These are phyloP conservation scores for Eucera pruinosa DNA, from an alignment of 2,888 invertebrate species.

Conservation along the genomic window DNA sequence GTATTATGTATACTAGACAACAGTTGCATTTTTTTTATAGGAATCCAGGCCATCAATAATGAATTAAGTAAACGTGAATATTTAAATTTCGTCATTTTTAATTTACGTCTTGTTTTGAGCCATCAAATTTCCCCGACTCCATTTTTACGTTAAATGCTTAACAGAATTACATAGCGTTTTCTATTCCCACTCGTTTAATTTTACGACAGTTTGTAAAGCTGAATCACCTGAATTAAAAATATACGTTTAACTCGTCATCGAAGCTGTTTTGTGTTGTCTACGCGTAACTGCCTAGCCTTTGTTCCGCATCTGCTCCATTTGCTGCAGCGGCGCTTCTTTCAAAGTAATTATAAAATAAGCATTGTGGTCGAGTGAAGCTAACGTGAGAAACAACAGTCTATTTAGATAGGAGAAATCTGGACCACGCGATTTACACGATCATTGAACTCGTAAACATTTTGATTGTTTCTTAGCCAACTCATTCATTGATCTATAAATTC, in stretches of 20 bases:
- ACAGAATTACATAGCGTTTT: too few relatives aligned
- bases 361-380: not conserved
- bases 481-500: not conserved
- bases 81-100: too few relatives aligned
- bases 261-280: not conserved
- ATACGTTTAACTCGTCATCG: constrained; percentile 34
- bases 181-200: too few relatives aligned
- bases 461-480: not conserved
- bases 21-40: too few relatives aligned
- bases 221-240: constrained; percentile 9
- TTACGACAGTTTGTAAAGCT: too few relatives aligned
- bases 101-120: too few relatives aligned
- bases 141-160: too few relatives aligned
- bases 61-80: too few relatives aligned
- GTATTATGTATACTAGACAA: too few relatives aligned
- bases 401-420: constrained; percentile 11
- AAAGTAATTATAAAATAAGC: constrained; percentile 7
- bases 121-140: too few relatives aligned
- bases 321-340: not conserved
- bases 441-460: not conserved
- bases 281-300: not conserved
- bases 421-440: not conserved
- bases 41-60: too few relatives aligned
- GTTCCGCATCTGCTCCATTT: constrained; percentile 17
- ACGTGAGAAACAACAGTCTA: not conserved